Evolutionary conservation across 2,888 invertebrate genomes (phyloP), one percentile per base, ranked within the genome.

Genomic region (Phengaris alcon): DNA sequence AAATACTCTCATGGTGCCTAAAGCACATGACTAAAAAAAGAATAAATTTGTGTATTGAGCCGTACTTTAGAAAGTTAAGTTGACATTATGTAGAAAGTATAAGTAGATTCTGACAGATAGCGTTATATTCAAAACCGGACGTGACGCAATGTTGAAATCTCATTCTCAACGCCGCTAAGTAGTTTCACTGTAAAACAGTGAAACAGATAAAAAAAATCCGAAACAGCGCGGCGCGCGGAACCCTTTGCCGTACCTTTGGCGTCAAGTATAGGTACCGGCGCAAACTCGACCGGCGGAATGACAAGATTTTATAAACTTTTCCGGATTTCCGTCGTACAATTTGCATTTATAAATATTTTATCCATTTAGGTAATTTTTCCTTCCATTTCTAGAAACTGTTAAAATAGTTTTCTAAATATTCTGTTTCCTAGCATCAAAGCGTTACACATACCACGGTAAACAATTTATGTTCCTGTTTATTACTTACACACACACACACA

Each of bases 301-400:
- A 64, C 64, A 64, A 64, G 64, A 64, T 64, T 64, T 64, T 13
- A 64, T 64, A 12, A 64, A 64, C 35, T 64, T 64, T 35, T 44
- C 12, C 64, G 44, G 35, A 12, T 44, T 64, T 35, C 35, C 35
- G 64, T 35, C 35, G 35, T 64, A 10, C 64, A 4, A 64, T 64
- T 64, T 64, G 64, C 64, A 64, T 64, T 64, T 44, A 64, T 64
- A 12, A 64, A 64, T 64, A 35, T 64, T 64, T 64, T 64, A 64
- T 44, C 64, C 35, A 3, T 64, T 64, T 64, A 35, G 35, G 35
- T 35, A 44, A 64, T 35, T 64, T 64, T 64, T 35, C 35, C 6
- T 44, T 64, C 12, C 13, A 12, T 64, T 64, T 44, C 6, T 64
- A 13, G 35, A 6, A 64, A 44, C 35, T 12, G 12, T 12, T 12